Conservation (phyloP, 1,140 invertebrate species). For the Oryzaephilus surinamensis region DNA sequence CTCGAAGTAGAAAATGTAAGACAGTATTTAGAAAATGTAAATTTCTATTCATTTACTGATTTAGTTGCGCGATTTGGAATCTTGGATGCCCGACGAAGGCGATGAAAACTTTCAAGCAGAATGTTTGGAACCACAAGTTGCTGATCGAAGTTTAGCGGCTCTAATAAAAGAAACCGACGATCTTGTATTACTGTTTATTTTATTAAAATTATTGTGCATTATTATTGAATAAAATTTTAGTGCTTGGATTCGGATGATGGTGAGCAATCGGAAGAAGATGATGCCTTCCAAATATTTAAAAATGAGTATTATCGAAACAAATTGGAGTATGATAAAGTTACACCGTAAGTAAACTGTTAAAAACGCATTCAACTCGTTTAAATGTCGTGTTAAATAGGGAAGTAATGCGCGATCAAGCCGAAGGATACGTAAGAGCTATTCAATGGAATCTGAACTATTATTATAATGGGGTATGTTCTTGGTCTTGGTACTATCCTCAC, state of each 20-base stretch:
- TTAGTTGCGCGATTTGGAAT: not conserved
- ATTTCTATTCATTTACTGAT: not conserved
- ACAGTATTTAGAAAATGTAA: not conserved
- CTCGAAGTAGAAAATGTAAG: slow-evolving; percentile 1
- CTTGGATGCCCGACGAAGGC: slow-evolving; percentile 13
- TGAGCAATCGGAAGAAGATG: slow-evolving; percentile 40
- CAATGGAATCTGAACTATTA: slow-evolving; percentile 98
- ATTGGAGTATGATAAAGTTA: slow-evolving; percentile 65
- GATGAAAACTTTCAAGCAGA: too few relatives aligned
- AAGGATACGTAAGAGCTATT: slow-evolving; percentile 81
- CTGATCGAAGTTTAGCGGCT: slow-evolving; percentile 41
- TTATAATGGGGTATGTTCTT: slow-evolving; percentile 90
- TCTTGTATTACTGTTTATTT: slow-evolving; percentile 38
- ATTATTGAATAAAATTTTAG: slow-evolving; percentile 17
- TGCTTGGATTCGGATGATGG: slow-evolving; percentile 13
- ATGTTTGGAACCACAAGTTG: slow-evolving; percentile 10
- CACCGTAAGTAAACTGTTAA: slow-evolving; percentile 42
- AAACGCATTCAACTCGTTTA: slow-evolving; percentile 1
- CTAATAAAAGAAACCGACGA: slow-evolving; percentile 49
- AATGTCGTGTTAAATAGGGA: slow-evolving; percentile 44
- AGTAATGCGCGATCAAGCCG: slow-evolving; percentile 67
- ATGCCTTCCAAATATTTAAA: slow-evolving; percentile 72
- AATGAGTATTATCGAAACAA: slow-evolving; percentile 88
- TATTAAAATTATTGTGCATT: slow-evolving; percentile 13
- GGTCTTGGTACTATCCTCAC: slow-evolving; percentile 96